Evolutionary conservation across 2,797 vertebrate species (phyloP), one percentile per base, ranked within the genome.

Genomic region (Antennarius maculatus): DNA sequence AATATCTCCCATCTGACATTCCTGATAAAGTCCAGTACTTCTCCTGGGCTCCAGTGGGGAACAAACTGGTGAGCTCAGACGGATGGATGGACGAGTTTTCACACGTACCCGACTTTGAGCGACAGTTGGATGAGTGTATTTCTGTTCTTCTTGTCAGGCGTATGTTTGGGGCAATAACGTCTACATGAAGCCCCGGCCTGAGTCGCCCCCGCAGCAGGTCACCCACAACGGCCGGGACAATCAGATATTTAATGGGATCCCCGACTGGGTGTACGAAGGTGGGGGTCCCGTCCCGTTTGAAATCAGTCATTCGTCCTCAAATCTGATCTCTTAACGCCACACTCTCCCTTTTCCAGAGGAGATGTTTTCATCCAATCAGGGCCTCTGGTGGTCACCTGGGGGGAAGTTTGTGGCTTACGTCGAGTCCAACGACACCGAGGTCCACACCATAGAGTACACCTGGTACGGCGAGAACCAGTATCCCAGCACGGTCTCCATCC

Each of bases 211-310:
- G 39, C 37, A 86, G 70, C 90, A 85, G 87, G 85, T 99, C 82
- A 99, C 96, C 14, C 74, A 3, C 46, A 93, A 85, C 63, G 97
- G 97, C 61, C 67, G 83, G 78, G 74, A 93, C 49, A 95, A 95
- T 76, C 14, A 76, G 76, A 95, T 99, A 83, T 93, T 95, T 58
- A 99, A 99, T 72, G 98, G 98, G 13, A 89, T 98, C 75, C 97
- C 98, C 27, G 98, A 99, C 68, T 99, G 98, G 98, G 95, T 98
- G 51, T 99, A 99, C 76, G 97, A 99, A 89, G 98, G 97, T 97
- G 69, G 86, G 54, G 17, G 11, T 12, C 41, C 23, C 31, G 31
- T 34, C 31, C 31, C 31, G 7, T 8, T 34, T 34, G 2, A 8
- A 5, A 42, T 42, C 41, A 13, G 16, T n/a, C 15, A n/a, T 46